phyloP scores from a whole-genome alignment of 53 echinoderm and acorn worm genomes.

The Holothuria scabra region DNA sequence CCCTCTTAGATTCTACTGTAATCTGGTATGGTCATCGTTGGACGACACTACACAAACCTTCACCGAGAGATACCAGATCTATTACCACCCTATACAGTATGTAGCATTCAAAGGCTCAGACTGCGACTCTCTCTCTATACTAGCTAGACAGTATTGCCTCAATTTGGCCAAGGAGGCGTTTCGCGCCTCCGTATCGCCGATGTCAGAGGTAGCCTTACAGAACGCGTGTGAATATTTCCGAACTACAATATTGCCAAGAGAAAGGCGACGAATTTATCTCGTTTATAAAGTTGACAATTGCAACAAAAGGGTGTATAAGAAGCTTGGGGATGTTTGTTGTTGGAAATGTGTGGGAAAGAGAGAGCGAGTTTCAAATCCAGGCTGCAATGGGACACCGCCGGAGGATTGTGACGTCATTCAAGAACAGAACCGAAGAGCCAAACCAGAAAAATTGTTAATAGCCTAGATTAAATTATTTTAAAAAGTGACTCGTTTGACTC shows the following conservation, averaged over 20 bases:
- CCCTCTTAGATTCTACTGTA: conserved; percentile 19
- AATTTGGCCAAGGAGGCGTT: conserved; percentile 27
- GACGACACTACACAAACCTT: neutral
- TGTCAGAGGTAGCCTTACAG: neutral
- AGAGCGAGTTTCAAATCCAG: neutral
- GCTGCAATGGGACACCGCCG: conserved; percentile 4
- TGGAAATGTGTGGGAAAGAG: conserved; percentile 31
- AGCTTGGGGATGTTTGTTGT: conserved; percentile 42
- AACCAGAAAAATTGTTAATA: conserved; percentile 25
- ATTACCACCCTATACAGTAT: conserved; percentile 25
- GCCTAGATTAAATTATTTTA: neutral
- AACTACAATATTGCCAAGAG: conserved; percentile 2
- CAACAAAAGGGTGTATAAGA: conserved; percentile 9
- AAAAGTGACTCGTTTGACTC: too few species aligned
- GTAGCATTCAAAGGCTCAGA: neutral
- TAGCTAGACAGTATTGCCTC: conserved; percentile 21
- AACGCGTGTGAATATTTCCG: conserved; percentile 36
- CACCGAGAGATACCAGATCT: neutral
- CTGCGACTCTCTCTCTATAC: neutral
- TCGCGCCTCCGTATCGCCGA: conserved; percentile 20
- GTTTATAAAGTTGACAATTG: conserved; percentile 38
- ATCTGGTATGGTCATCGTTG: conserved; percentile 19
- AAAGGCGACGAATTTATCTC: conserved; percentile 29
- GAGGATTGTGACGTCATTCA: conserved; percentile 43
- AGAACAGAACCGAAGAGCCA: neutral